Evolutionary conservation across 2,797 vertebrate species (phyloP), one percentile per base, ranked within the genome.

Genomic region (Antennarius maculatus): DNA sequence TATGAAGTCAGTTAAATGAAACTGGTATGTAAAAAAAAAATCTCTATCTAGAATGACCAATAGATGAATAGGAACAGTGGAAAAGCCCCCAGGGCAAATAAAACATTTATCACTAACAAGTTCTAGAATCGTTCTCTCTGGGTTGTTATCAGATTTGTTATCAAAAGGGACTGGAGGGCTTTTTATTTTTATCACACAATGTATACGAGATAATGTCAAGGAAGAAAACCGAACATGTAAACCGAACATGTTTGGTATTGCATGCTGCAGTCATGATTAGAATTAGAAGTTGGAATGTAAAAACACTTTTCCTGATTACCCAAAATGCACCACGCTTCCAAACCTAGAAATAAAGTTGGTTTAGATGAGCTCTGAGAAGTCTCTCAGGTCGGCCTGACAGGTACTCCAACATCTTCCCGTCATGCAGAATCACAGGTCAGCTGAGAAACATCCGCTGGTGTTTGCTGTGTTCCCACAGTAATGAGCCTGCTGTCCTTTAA

Each of bases 191-290:
- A 17, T 4, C 42, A 41, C 57, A 64, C 10, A 45, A 18, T 5
- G 61, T 49, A 59, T 51, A 34, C 61, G 60, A 62, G 17, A 57
- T 14, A 42, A 41, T n/a, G 29, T 61, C 41, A 69, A 6, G 18
- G 31, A 57, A 42, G 18, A 63, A 3, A 46, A 46, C 42, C 14
- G 42, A 43, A 49, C 41, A 11, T 54, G 15, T 3, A 60, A 50
- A 54, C 53, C 28, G n/a, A 58, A 15, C 17, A n/a, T 39, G 31
- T 15, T 4, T 34, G 23, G 29, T 31, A 0, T 37, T 43, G 50
- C 9, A 34, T 9, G 28, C 54, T 42, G 28, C 12, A 16, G n/a
- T 39, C 37, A 10, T 50, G 1, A 47, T 76, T 62, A 54, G 56
- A 66, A 55, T 34, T 42, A 53, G 2, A 50, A 23, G 45, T 10